Base-by-base conservation (phyloP, 2,113 vertebrate species). In the Gallinago media region DNA sequence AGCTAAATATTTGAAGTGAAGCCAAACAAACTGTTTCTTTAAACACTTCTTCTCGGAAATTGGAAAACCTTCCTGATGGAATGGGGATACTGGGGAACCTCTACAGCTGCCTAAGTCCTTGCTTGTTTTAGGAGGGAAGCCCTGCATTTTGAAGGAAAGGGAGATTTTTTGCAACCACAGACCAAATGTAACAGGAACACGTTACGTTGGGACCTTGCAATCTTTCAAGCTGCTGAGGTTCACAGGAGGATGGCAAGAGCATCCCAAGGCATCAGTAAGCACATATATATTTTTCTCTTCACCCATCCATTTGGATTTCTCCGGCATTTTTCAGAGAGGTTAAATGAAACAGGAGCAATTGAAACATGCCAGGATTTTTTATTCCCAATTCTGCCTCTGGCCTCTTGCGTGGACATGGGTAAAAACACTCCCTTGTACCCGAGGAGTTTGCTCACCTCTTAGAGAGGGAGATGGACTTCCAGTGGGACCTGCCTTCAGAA, bases 11-110 rank as follows among this genome's bases (percentile, higher is more conserved):
- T 97, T 98, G 97, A 97, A 86, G 61, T 3, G 56, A 78, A 83
- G 96, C 97, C 97, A 98, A 97, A 89, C 94, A 97, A 97, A 98
- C 90, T 38, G 62, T 95, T 96, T 96, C 97, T 96, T 95, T 92
- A 97, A 97, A 97, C 63, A 74, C 63, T 86, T 93, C 70, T 90
- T 78, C 74, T 78, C 92, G 95, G 96, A 96, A 94, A 93, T 11
- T 71, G 11, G 83, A 82, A 95, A 81, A 58, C 40, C 93, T 59
- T 93, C 67, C 70, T 70, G 32, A 72, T 16, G 76, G 49, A 44
- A 79, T 25, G 82, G 91, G 93, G 79, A 77, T 72, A 47, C 49
- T 0, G 2, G 73, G 70, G 59, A 95, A 79, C 65, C 83, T 86
- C 84, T 40, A n/a, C 58, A 71, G 73, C 73, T 76, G 78, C 70